Conservation (phyloP, 2,797 vertebrate genomes). For the Gambusia yucatana region DNA sequence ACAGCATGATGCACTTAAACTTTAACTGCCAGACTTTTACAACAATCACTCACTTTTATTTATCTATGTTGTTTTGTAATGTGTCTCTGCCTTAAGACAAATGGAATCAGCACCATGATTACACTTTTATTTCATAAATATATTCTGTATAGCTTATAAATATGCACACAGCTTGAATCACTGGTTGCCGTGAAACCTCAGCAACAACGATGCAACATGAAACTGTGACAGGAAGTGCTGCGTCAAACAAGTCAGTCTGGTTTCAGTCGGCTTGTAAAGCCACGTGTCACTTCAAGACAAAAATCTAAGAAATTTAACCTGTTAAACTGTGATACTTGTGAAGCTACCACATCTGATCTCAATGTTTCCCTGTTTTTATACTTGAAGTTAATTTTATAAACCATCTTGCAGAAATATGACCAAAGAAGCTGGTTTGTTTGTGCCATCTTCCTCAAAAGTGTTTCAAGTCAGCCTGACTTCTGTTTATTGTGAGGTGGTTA, state of each 20-base stretch:
- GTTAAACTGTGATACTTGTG: background rate
- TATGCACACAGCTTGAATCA: background rate
- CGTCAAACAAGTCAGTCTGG: background rate
- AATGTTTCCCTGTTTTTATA: background rate
- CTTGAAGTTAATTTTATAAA: background rate
- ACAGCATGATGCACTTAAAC: background rate
- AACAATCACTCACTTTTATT: background rate
- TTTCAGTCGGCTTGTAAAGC: background rate
- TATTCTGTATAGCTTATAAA: background rate
- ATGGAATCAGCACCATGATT: background rate
- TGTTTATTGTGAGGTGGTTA: background rate
- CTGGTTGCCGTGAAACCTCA: conserved; percentile 4
- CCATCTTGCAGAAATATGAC: background rate
- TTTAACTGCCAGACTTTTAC: background rate
- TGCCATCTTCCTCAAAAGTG: background rate
- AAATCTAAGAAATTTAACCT: background rate
- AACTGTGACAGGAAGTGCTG: conserved; percentile 23
- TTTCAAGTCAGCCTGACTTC: background rate
- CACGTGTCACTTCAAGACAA: background rate
- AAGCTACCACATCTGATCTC: background rate
- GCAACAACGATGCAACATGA: conserved; percentile 1
- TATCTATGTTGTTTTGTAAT: background rate
- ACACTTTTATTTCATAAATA: background rate
- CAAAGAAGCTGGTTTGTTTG: background rate
- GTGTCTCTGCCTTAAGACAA: background rate